Percentiles rank a stretch among this genome's conserved stretches.
Evolutionary conservation across 1,140 invertebrate species (phyloP).

Genomic region (Himalopsyche phryganea): DNA sequence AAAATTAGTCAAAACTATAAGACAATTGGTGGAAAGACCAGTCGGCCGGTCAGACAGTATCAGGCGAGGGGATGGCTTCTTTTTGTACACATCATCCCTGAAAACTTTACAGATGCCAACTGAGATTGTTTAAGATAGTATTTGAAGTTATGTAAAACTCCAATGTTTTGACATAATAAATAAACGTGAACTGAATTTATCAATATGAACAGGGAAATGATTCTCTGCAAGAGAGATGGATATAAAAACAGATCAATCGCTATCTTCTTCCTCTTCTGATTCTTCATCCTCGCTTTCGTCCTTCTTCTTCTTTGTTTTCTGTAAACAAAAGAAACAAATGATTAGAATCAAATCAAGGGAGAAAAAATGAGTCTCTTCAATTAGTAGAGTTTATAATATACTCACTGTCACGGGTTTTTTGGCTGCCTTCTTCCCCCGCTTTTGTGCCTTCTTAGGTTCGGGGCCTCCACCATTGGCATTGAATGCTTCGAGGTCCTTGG

Average conservation of each 20-base stretch:
- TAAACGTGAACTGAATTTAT: conserved; percentile 56
- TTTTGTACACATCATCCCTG: conserved; percentile 22
- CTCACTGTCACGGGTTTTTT: conserved; percentile 51
- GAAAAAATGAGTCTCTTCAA: too few relatives aligned
- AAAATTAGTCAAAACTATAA: conserved; percentile 21
- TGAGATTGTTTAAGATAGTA: conserved; percentile 15
- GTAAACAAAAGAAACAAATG: conserved; percentile 16
- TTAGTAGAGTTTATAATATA: conserved; percentile 2
- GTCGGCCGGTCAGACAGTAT: background rate
- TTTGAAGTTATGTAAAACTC: conserved; percentile 11
- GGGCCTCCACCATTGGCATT: conserved; percentile 63
- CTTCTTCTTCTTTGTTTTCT: conserved; percentile 56
- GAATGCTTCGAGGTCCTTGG: conserved; percentile 83
- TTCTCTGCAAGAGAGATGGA: background rate
- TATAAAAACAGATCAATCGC: conserved; percentile 49
- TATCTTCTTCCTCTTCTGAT: conserved; percentile 50
- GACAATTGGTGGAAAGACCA: conserved; percentile 11
- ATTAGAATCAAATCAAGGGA: conserved; percentile 1
- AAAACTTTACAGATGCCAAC: conserved; percentile 12
- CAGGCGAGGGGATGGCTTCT: conserved; percentile 6
- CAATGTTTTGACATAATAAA: conserved; percentile 42
- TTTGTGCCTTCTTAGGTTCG: conserved; percentile 50
- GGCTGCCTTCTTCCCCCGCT: conserved; percentile 53
- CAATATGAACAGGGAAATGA: conserved; percentile 49
- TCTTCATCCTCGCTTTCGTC: conserved; percentile 53